Percentiles rank a stretch among this genome's conserved stretches.
These are phyloP conservation scores for Ormia ochracea DNA, from an alignment of 2,888 invertebrate genomes.

Conservation along the genomic window DNA sequence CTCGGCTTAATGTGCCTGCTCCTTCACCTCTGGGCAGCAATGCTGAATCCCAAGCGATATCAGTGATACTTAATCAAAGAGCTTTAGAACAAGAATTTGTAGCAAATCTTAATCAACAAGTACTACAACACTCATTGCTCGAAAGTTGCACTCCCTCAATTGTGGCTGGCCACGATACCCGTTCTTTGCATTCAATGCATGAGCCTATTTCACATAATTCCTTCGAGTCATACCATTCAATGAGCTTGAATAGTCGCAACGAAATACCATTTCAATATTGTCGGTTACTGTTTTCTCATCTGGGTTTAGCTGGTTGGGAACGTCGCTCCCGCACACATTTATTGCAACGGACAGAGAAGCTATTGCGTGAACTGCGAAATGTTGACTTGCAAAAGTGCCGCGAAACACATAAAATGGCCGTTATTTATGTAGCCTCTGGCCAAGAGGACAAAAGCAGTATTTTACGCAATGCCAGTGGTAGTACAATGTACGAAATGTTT, in stretches of 20 bases:
- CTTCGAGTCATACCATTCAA: conserved; percentile 77
- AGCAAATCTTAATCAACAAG: conserved; percentile 72
- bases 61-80: conserved; percentile 88
- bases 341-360: conserved; percentile 90
- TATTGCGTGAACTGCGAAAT: conserved; percentile 93
- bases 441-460: conserved; percentile 98
- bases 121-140: conserved; percentile 44
- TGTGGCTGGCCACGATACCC: conserved; percentile 68
- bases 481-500: conserved; percentile 94
- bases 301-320: conserved; percentile 94
- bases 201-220: conserved; percentile 69
- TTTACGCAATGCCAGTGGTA: conserved; percentile 89
- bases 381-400: conserved; percentile 93
- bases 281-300: conserved; percentile 91
- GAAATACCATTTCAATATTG: conserved; percentile 88
- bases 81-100: conserved; percentile 89
- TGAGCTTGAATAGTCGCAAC: conserved; percentile 77
- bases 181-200: conserved; percentile 67
- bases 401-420: conserved; percentile 97
- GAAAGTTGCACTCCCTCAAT: conserved; percentile 58
- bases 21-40: conserved; percentile 85
- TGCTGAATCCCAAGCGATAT: conserved; percentile 90
- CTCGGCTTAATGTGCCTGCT: conserved; percentile 87
- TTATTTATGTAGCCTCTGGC: conserved; percentile 97
- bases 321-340: conserved; percentile 90